Evolutionary conservation across 1,140 invertebrate species (phyloP), one percentile per base, ranked within the genome.

Genomic region (Glomeris maerens): DNA sequence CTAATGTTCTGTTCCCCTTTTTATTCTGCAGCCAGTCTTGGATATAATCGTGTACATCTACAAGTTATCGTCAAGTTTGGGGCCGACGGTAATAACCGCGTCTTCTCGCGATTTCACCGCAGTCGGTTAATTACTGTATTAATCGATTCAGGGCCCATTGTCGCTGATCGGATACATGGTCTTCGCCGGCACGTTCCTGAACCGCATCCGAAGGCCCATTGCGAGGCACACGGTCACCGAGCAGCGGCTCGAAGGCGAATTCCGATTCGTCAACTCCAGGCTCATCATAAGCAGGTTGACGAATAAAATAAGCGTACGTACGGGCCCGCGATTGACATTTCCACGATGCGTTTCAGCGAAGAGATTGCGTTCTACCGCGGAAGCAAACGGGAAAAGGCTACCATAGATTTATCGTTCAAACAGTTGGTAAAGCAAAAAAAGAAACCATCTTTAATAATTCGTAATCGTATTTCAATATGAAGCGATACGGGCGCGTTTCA

Each of bases 361-460:
- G 95, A 98, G 72, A 79, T 98, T 53, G 93, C 94, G 2, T 98
- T 98, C 68, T 98, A 97, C 66, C 77, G 92, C 69, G 92, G 92
- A 57, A 92, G 91, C 60, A 72, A 74, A 40, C 76, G 87, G 28
- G 94, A 98, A 67, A 86, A 91, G 65, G 66, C 83, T 20, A 96
- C 84, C 0, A 68, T 98, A 3, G 65, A 93, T 48, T 77, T 83
- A 14, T 86, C 89, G 60, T 96, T 94, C 65, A 77, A 83, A 51
- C 91, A 87, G 74, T 71, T 98, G 62, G 84, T 91, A 57, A 31
- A 26, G 27, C 26, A 47, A 31, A 5, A 41, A 4, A 48, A 41
- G 23, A 50, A 45, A 39, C 36, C 14, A 50, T 38, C 21, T 5
- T 42, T 10, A 4, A 10, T 4, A 10, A 5, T 42, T 21, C 25